Evolutionary conservation across 2,888 invertebrate genomes (phyloP).

Genomic region (Leptinotarsa haldemani): DNA sequence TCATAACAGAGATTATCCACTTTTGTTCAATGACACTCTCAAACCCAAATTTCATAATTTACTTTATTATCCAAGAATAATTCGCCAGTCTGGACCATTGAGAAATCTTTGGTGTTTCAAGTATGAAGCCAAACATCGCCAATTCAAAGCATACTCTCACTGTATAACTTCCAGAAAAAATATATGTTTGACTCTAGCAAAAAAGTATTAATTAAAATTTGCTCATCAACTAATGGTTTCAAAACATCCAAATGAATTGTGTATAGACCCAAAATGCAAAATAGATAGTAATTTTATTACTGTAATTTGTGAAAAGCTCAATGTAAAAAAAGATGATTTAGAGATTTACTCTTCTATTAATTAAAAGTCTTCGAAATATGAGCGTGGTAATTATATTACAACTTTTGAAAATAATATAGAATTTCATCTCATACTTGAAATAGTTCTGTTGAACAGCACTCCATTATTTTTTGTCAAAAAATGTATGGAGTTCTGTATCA

Average conservation of each 20-base stretch:
- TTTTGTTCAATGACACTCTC: slow-evolving; percentile 43
- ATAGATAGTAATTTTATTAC: neutral
- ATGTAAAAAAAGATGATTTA: neutral
- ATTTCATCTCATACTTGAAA: slow-evolving; percentile 17
- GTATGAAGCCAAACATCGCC: slow-evolving; percentile 50
- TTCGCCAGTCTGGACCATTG: slow-evolving; percentile 32
- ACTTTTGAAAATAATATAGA: slow-evolving; percentile 10
- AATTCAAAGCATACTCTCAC: slow-evolving; percentile 50
- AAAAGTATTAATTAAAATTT: slow-evolving; percentile 29
- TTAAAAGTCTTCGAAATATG: slow-evolving; percentile 9
- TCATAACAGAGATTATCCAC: no score
- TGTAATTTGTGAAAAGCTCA: slow-evolving; percentile 4
- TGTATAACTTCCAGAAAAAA: slow-evolving; percentile 52
- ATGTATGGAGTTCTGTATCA: neutral
- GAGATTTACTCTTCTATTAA: neutral
- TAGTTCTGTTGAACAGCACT: slow-evolving; percentile 14
- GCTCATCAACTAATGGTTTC: slow-evolving; percentile 2
- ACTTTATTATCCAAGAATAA: slow-evolving; percentile 48
- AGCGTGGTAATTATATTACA: slow-evolving; percentile 1
- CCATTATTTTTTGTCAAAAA: slow-evolving; percentile 22
- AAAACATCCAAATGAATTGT: neutral
- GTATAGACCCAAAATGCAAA: neutral
- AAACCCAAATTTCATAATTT: slow-evolving; percentile 52
- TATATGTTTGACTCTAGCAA: slow-evolving; percentile 48
- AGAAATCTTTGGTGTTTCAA: slow-evolving; percentile 42